These are phyloP conservation scores for Drosophila koepferae DNA, from an alignment of 2,888 invertebrate genomes.

Conservation along the genomic window DNA sequence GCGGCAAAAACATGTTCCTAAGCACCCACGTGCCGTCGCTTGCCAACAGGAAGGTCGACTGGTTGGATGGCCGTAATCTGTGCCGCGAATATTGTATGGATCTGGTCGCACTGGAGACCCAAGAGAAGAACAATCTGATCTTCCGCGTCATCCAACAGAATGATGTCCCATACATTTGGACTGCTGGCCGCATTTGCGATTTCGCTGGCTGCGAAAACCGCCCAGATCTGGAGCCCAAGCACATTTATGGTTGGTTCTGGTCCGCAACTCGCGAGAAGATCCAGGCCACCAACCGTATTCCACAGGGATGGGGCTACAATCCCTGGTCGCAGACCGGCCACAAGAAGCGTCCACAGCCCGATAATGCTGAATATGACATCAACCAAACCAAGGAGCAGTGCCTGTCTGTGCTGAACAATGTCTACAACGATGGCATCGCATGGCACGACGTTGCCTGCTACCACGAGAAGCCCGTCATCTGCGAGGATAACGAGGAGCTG, in stretches of 20 bases:
- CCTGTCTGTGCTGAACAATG: conserved; percentile 94
- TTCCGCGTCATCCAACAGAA: conserved; percentile 95
- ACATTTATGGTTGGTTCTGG: conserved; percentile 96
- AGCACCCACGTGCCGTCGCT: conserved; percentile 92
- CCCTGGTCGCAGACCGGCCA: conserved; percentile 96
- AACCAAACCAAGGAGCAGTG: conserved; percentile 95
- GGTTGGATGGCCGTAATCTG: conserved; percentile 95
- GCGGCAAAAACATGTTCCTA: conserved; percentile 95
- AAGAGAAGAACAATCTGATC: conserved; percentile 95
- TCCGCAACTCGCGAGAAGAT: conserved; percentile 95
- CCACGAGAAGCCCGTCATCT: conserved; percentile 96
- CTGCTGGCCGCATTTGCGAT: conserved; percentile 95
- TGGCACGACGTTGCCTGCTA: conserved; percentile 98
- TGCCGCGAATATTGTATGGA: conserved; percentile 98
- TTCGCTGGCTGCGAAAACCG: conserved; percentile 96
- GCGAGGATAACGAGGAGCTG: conserved; percentile 95
- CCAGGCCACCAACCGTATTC: conserved; percentile 91
- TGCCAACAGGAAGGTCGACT: conserved; percentile 93
- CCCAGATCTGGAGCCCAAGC: conserved; percentile 94
- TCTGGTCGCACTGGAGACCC: conserved; percentile 94
- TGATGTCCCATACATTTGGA: conserved; percentile 97
- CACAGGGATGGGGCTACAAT: conserved; percentile 89
- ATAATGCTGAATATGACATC: conserved; percentile 96
- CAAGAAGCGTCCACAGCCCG: conserved; percentile 94
- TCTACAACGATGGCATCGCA: conserved; percentile 96